Evolutionary conservation across 2,113 vertebrate genomes (phyloP), one percentile per base, ranked within the genome.

Genomic region (Dromaius novaehollandiae): DNA sequence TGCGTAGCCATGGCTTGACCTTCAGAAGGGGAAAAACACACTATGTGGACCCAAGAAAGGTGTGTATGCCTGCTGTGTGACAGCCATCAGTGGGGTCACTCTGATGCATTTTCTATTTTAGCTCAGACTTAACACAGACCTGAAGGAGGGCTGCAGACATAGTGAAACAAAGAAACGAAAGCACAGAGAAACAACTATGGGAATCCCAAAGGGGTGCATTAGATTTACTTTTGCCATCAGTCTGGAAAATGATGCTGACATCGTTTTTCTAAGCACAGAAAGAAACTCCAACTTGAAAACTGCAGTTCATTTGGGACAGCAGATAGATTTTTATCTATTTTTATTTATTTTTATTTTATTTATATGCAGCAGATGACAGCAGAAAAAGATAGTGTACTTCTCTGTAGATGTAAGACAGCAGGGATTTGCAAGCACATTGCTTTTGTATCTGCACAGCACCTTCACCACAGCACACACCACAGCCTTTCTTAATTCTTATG

Each of bases 31-130:
- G 22, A 10, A 89, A 82, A 66, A 66, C 25, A 32, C 1, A 13
- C 11, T 48, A 0, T 21, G 53, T 0, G 0, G 51, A 16, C 25
- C 24, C 38, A 65, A 24, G 32, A 17, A 58, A 58, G 16, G 56
- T 58, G 26, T 26, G 30, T 58, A 15, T 56, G 55, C 15, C 26
- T 56, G 16, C 73, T 30, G 28, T 2, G 1, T 38, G 55, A 26
- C 36, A 88, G 58, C 16, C 44, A 74, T 74, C 58, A 69, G 0
- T 40, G 56, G 3, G 60, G 10, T 26, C 76, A 34, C 15, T 83
- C 3, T 58, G 56, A 1, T 46, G 11, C 73, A 15, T 36, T 79
- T 74, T 82, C 26, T 12, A 9, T 24, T 75, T 46, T 38, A 79
- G 30, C 48, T 81, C 70, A 73, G 44, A 51, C 13, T 60, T 44